Percentiles rank a stretch among this genome's conserved stretches.
Evolutionary conservation across 2,797 vertebrate species (phyloP).

Genomic region (Pterois miles): DNA sequence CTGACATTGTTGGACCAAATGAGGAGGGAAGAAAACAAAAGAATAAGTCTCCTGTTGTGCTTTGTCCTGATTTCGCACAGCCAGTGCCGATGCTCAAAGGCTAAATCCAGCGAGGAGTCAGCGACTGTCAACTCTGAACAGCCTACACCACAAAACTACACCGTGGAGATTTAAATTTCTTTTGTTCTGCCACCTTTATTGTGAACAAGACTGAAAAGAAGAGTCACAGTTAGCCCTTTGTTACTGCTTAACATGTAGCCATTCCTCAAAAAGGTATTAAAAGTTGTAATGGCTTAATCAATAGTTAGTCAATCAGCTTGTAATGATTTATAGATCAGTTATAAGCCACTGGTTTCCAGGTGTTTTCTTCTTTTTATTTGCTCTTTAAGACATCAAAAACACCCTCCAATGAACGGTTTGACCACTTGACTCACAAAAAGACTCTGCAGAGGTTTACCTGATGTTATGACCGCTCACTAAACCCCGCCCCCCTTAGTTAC

Average conservation of each 20-base stretch:
- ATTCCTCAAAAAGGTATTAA: not conserved
- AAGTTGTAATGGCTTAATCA: not conserved
- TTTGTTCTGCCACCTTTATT: constrained; percentile 12
- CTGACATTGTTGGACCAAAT: constrained; percentile 44
- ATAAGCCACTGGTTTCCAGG: not conserved
- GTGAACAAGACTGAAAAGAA: not conserved
- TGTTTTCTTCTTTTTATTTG: not conserved
- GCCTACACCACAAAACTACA: constrained; percentile 11
- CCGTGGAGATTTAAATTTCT: constrained; percentile 1
- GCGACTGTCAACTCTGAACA: constrained; percentile 33
- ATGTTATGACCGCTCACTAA: not conserved
- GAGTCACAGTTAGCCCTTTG: not conserved
- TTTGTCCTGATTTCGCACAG: constrained; percentile 61
- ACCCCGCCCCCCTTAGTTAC: not conserved
- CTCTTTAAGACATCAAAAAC: not conserved
- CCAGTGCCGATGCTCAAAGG: constrained; percentile 27
- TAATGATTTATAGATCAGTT: not conserved
- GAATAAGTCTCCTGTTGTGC: constrained; percentile 37
- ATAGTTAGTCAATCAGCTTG: not conserved
- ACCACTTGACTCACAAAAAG: not conserved
- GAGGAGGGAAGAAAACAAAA: constrained; percentile 32
- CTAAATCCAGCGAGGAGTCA: constrained; percentile 36
- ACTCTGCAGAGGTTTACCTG: not conserved
- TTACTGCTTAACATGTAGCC: not conserved
- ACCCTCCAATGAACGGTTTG: not conserved